A percentile compares a stretch with the other conserved stretches of the same genome.
Evolutionary conservation across 2,797 vertebrate genomes (phyloP).

Genomic region (Ptychobarbus kaznakovi): DNA sequence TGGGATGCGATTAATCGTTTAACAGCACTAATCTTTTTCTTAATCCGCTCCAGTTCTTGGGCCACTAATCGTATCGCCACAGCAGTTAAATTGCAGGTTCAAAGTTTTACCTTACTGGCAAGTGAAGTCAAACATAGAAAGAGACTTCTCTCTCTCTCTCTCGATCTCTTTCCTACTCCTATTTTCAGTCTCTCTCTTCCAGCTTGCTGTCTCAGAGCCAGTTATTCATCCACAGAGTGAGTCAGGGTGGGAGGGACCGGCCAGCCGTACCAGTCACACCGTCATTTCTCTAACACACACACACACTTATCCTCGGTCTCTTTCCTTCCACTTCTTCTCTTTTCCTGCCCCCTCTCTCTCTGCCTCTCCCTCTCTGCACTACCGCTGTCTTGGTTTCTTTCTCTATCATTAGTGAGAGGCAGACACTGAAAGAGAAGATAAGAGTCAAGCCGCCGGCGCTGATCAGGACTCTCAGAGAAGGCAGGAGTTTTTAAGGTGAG

Average conservation of each 20-base stretch:
- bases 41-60: background rate
- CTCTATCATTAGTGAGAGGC: conserved; percentile 47
- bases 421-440: conserved; percentile 46
- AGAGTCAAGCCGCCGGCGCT: conserved; percentile 40
- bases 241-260: conserved; percentile 81
- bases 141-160: conserved; percentile 13
- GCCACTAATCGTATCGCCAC: background rate
- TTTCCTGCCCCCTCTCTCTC: conserved; percentile 43
- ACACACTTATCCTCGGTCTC: conserved; percentile 59
- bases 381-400: conserved; percentile 52
- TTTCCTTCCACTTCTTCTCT: conserved; percentile 42
- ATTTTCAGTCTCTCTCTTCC: conserved; percentile 65
- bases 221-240: conserved; percentile 83
- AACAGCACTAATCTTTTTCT: background rate
- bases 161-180: conserved; percentile 37
- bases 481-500: conserved; percentile 71
- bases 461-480: conserved; percentile 55
- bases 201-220: conserved; percentile 67
- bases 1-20: too few relatives aligned
- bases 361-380: conserved; percentile 37
- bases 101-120: background rate
- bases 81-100: background rate
- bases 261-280: conserved; percentile 84
- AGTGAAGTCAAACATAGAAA: background rate
- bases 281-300: conserved; percentile 70